Evolutionary conservation across 1,140 invertebrate species (phyloP), one percentile per base, ranked within the genome.

Genomic region (Orchestia grillus): DNA sequence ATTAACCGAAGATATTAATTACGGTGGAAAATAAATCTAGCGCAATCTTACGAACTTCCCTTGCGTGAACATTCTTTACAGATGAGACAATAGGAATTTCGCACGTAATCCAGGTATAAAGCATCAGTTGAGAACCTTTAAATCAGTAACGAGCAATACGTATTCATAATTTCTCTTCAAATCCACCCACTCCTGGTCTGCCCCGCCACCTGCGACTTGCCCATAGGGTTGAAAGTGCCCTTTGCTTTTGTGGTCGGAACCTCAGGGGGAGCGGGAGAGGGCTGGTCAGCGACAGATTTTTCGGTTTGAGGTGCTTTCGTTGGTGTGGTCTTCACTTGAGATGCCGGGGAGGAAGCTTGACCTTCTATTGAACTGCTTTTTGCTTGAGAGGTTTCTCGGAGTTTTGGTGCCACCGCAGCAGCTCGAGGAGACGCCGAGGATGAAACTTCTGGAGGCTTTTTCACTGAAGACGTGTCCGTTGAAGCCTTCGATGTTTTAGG

Each of bases 101-200:
- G n/a, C n/a, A n/a, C n/a, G n/a, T n/a, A n/a, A n/a, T n/a, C n/a
- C n/a, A n/a, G n/a, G n/a, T n/a, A n/a, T n/a, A n/a, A n/a, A n/a
- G n/a, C n/a, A n/a, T n/a, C n/a, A n/a, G n/a, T n/a, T n/a, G n/a
- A n/a, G 62, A 77, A 77, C 28, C 3, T 53, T 53, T 19, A 53
- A 53, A 53, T 77, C 62, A 77, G 11, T 19, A 15, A 23, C 11
- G 36, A 77, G 36, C 28, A 77, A 3, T 77, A 77, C 11, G 62
- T 36, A 3, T 77, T 15, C 62, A 36, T 19, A 36, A 77, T 28
- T 77, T 8, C 62, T 3, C 28, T 36, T 96, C 88, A 96, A 53
- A 96, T 90, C 96, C 96, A 96, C 0, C 96, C 96, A n/a, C 95
- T 96, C 16, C 95, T 62, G 45, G 62, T 94, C 95, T 96, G 96